A percentile compares a stretch with the other conserved stretches of the same genome.
Conservation (phyloP, 2,113 vertebrate genomes). For the Urocolius indicus region DNA sequence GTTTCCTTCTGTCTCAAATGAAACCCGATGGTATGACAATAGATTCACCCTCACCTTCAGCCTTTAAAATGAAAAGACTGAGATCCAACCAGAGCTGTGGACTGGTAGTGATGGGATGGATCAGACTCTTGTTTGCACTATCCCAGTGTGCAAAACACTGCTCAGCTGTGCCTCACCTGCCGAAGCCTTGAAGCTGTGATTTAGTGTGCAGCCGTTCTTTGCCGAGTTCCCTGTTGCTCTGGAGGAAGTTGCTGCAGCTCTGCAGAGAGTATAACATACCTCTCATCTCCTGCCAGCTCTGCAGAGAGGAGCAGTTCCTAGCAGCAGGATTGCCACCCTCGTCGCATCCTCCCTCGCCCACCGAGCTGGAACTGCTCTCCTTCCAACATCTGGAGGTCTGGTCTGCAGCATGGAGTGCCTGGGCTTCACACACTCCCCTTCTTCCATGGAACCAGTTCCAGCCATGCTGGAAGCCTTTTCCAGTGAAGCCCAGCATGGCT, state of each 20-base stretch:
- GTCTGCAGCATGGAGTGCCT: background rate
- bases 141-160: background rate
- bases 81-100: rapidly evolving
- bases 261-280: background rate
- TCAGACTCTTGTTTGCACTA: rapidly evolving
- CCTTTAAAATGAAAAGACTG: background rate
- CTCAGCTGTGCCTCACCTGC: conserved; percentile 46
- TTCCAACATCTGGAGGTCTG: conserved; percentile 49
- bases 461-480: background rate
- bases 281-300: conserved; percentile 59
- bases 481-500: background rate
- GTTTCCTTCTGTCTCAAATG: background rate
- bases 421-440: background rate
- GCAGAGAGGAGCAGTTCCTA: background rate
- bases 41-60: background rate
- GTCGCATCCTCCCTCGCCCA: background rate
- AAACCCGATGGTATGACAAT: background rate
- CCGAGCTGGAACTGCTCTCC: background rate
- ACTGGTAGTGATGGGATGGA: background rate
- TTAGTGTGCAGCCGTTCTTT: background rate
- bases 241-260: conserved; percentile 37
- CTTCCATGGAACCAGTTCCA: background rate
- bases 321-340: background rate
- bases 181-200: background rate
- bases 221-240: background rate